A percentile compares a stretch with the other conserved stretches of the same genome.
phyloP scores from a whole-genome alignment of 2,797 vertebrate genomes.

The Cichlasoma orientale region DNA sequence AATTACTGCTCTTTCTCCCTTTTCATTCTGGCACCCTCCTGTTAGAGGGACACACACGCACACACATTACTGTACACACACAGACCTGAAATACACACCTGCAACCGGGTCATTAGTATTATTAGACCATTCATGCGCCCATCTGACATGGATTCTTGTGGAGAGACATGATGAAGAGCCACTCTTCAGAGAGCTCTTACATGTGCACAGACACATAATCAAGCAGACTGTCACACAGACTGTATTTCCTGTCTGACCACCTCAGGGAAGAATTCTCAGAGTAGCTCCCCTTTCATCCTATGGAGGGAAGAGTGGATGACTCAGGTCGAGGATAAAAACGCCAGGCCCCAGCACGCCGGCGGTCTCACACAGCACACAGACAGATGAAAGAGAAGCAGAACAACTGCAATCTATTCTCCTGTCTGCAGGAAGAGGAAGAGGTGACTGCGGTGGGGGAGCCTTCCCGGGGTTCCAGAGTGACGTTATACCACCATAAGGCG shows the following conservation, averaged over 20 bases:
- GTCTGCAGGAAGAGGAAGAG: conserved; percentile 48
- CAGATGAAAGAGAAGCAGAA: conserved; percentile 66
- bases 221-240: conserved; percentile 35
- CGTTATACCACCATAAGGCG: conserved; percentile 19
- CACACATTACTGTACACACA: conserved; percentile 26
- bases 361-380: conserved; percentile 49
- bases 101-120: conserved; percentile 50
- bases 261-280: conserved; percentile 45
- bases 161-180: conserved; percentile 31
- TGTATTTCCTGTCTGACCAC: conserved; percentile 65
- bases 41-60: conserved; percentile 35
- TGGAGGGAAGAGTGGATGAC: conserved; percentile 63
- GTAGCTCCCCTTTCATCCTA: conserved; percentile 65
- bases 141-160: conserved; percentile 31
- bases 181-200: conserved; percentile 38
- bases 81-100: conserved; percentile 39
- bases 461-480: conserved; percentile 44
- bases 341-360: conserved; percentile 30
- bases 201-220: conserved; percentile 44
- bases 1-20: conserved; percentile 73
- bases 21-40: conserved; percentile 62
- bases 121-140: conserved; percentile 41
- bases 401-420: conserved; percentile 54
- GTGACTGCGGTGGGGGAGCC: not conserved
- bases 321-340: conserved; percentile 60